These are phyloP conservation scores for Astyanax mexicanus DNA, from an alignment of 2,797 vertebrate genomes.

Conservation along the genomic window DNA sequence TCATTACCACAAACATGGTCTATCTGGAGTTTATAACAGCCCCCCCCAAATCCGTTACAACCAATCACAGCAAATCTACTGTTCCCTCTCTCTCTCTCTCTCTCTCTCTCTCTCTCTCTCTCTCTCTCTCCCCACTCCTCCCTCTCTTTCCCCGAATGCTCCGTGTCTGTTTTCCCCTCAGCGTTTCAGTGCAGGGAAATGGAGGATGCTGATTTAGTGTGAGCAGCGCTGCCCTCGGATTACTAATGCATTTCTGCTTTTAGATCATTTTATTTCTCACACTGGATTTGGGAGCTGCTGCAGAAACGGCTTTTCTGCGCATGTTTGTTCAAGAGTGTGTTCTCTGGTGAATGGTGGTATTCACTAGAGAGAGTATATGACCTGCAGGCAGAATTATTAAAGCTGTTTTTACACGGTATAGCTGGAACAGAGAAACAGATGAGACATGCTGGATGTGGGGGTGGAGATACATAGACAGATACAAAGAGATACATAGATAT, in stretches of 20 bases:
- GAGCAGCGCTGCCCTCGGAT: background rate
- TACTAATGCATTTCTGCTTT: background rate
- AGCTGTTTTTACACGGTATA: background rate
- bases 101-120: too few species aligned
- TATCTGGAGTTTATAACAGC: conserved; percentile 10
- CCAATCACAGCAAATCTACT: background rate
- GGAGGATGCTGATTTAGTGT: background rate
- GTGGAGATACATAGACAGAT: too few species aligned
- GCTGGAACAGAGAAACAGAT: conserved; percentile 58
- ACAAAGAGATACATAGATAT: too few species aligned
- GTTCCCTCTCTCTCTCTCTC: background rate
- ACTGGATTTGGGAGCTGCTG: background rate
- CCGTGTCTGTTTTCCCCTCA: background rate
- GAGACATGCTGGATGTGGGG: conserved; percentile 11
- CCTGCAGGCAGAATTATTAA: conserved; percentile 20
- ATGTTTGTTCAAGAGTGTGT: background rate
- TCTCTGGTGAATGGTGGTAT: background rate
- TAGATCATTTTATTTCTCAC: background rate
- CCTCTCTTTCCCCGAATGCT: background rate
- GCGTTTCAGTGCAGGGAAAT: background rate
- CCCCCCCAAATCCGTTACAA: background rate
- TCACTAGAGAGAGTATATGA: conserved; percentile 17
- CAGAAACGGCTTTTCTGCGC: background rate
- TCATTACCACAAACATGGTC: conserved; percentile 21
- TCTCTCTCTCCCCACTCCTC: background rate